Conservation (phyloP, 2,113 vertebrate species). For the Pogonocichla stellata region DNA sequence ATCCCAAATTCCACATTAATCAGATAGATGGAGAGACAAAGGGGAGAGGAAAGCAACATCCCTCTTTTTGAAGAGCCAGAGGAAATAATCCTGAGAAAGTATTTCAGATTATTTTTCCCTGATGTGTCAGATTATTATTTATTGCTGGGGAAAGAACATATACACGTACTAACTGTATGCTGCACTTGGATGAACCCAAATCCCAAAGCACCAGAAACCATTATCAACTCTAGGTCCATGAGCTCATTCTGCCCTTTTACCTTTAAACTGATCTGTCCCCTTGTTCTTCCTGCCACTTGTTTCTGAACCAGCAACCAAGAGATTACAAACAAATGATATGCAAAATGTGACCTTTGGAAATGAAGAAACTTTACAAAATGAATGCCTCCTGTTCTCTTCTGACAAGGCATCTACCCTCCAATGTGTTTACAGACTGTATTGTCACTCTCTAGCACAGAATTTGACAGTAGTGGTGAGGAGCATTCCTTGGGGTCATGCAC, state of each 20-base stretch:
- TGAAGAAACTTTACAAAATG: not conserved
- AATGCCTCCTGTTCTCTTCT: not conserved
- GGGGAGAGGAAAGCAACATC: not conserved
- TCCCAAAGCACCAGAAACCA: not conserved
- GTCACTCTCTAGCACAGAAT: not conserved
- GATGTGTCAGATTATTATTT: not conserved
- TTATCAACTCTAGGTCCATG: not conserved
- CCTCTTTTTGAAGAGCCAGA: not conserved
- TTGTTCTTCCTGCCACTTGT: not conserved
- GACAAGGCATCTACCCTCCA: not conserved
- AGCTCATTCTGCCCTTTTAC: constrained; percentile 22
- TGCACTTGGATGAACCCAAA: not conserved
- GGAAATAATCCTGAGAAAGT: not conserved
- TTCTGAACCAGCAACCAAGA: constrained; percentile 20
- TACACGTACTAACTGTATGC: not conserved
- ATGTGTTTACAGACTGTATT: not conserved
- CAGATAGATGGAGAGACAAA: not conserved
- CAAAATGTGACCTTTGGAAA: constrained; percentile 42
- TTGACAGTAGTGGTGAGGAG: not conserved
- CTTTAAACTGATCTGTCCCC: not conserved
- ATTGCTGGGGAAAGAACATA: not conserved
- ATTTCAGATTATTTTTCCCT: not conserved
- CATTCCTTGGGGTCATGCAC: not conserved
- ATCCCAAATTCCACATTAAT: not conserved
- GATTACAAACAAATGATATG: constrained; percentile 36